A percentile compares a stretch with the other conserved stretches of the same genome.
These are phyloP conservation scores for Baryphthengus martii DNA, from an alignment of 2,113 vertebrate species.

Conservation along the genomic window DNA sequence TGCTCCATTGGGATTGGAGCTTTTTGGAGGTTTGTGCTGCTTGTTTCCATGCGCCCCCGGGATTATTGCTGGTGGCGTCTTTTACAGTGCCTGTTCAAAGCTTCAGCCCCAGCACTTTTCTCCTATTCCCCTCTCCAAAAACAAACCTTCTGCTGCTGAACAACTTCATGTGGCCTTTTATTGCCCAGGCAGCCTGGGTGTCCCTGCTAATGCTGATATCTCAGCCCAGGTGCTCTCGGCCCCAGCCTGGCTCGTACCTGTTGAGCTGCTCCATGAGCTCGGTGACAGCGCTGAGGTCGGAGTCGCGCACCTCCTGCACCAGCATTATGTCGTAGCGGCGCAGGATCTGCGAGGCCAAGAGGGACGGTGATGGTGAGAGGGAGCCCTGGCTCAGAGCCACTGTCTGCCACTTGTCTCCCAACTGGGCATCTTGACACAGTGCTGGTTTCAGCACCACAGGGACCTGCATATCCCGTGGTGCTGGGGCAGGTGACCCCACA, in stretches of 20 bases:
- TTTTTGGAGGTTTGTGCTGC: neutral
- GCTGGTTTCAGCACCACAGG: rapidly evolving
- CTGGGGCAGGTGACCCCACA: rapidly evolving
- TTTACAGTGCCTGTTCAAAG: neutral
- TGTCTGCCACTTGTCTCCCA: neutral
- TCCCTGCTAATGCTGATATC: neutral
- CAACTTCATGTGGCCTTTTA: neutral
- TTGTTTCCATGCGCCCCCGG: rapidly evolving
- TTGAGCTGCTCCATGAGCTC: constrained; percentile 75
- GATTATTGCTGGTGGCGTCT: neutral
- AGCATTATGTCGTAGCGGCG: constrained; percentile 79
- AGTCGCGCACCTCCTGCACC: constrained; percentile 87
- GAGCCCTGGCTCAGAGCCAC: neutral
- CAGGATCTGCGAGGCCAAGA: constrained; percentile 66
- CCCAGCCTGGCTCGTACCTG: neutral
- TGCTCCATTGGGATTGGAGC: neutral
- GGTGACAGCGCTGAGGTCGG: constrained; percentile 78
- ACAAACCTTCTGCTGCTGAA: neutral
- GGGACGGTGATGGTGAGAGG: neutral
- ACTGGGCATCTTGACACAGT: rapidly evolving
- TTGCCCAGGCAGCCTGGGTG: neutral
- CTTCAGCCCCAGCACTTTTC: neutral
- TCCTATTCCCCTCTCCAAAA: neutral
- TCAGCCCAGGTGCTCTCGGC: rapidly evolving
- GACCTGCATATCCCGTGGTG: rapidly evolving